A percentile compares a stretch with the other conserved stretches of the same genome.
These are phyloP conservation scores for Meteorus cinctellus DNA, from an alignment of 2,888 invertebrate genomes.

Conservation along the genomic window DNA sequence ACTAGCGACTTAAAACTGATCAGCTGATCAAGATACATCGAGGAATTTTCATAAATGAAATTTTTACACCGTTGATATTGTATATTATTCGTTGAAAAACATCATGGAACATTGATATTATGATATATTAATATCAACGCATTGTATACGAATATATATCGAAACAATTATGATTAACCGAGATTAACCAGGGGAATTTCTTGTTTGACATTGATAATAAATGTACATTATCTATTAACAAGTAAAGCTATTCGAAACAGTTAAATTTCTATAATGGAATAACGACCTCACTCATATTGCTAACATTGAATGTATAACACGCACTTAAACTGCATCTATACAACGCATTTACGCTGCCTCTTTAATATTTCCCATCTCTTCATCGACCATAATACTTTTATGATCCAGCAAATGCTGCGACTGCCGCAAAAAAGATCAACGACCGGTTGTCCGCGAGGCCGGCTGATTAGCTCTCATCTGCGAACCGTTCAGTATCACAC, in stretches of 20 bases:
- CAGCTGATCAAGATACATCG: neutral
- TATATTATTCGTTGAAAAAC: too few species aligned
- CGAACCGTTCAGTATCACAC: neutral
- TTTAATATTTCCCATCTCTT: conserved; percentile 3
- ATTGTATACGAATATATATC: neutral
- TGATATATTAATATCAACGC: neutral
- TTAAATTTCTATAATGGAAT: conserved; percentile 4
- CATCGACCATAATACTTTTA: neutral
- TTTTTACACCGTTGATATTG: too few species aligned
- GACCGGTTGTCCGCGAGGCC: conserved; percentile 21
- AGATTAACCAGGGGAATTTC: neutral
- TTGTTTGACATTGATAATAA: neutral
- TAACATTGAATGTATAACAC: neutral
- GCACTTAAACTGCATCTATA: neutral
- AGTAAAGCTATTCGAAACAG: neutral
- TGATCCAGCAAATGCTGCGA: neutral
- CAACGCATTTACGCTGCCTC: neutral
- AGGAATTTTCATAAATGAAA: neutral
- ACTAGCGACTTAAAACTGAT: neutral
- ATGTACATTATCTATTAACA: neutral
- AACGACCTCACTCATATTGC: neutral
- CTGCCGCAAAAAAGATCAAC: conserved; percentile 20
- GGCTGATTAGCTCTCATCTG: conserved; percentile 15
- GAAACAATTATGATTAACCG: neutral
- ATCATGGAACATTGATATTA: neutral